A percentile compares a stretch with the other conserved stretches of the same genome.
Conservation (phyloP, 2,113 vertebrate species). For the Alligator mississippiensis region DNA sequence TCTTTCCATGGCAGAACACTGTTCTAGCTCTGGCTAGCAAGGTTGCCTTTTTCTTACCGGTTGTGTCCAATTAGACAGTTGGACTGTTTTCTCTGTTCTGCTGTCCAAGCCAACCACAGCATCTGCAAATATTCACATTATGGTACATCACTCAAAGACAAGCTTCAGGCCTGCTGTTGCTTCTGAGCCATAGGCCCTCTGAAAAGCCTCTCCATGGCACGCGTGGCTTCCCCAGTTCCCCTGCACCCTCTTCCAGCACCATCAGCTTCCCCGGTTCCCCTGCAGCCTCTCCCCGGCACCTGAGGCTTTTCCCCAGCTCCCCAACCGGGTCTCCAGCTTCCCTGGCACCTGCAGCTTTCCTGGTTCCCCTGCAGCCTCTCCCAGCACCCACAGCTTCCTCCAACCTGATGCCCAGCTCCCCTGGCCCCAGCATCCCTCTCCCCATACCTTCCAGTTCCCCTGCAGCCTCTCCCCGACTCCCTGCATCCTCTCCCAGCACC, state of each 20-base stretch:
- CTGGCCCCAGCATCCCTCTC: not conserved
- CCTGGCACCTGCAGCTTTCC: not conserved
- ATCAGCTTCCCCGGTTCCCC: not conserved
- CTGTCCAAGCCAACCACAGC: too few relatives aligned
- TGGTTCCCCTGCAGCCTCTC: fast-evolving
- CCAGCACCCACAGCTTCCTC: fast-evolving
- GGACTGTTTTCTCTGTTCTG: too few relatives aligned
- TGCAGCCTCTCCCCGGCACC: too few relatives aligned
- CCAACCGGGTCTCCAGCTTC: not conserved
- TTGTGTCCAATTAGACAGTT: too few relatives aligned
- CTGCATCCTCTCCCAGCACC: not conserved
- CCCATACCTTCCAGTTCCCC: not conserved
- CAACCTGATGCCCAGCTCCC: fast-evolving
- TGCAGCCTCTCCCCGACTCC: not conserved
- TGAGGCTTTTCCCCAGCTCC: too few relatives aligned
- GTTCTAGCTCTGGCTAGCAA: too few relatives aligned
- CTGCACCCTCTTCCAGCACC: not conserved
- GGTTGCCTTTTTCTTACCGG: too few relatives aligned
- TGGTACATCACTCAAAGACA: too few relatives aligned
- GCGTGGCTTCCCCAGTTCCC: fast-evolving
- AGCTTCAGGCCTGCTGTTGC: too few relatives aligned
- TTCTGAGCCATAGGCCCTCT: too few relatives aligned
- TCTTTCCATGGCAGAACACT: too few relatives aligned
- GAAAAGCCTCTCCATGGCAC: not conserved
- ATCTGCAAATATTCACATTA: too few relatives aligned